phyloP scores from a whole-genome alignment of 2,113 vertebrate genomes.

The Loxodonta africana region DNA sequence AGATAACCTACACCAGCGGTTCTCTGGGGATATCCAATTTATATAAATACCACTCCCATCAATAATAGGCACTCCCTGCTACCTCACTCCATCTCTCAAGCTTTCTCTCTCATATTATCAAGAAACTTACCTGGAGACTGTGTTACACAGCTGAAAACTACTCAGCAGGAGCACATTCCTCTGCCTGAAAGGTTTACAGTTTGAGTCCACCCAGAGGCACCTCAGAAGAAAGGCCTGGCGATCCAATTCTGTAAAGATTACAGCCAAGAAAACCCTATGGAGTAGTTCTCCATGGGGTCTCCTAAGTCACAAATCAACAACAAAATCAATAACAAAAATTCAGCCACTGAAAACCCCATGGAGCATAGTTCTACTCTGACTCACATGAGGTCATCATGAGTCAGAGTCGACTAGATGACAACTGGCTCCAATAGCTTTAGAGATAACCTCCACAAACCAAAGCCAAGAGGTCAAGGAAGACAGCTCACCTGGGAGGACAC shows the following conservation, averaged over 20 bases:
- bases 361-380: not conserved
- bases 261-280: not conserved
- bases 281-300: not conserved
- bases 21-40: not conserved
- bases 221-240: not conserved
- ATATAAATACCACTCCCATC: not conserved
- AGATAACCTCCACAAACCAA: not conserved
- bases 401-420: not conserved
- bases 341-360: not conserved
- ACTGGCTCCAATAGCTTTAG: not conserved
- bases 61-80: not conserved
- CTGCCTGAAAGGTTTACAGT: too few relatives aligned
- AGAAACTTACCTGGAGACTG: not conserved
- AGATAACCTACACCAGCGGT: not conserved
- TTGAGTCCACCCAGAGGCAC: too few relatives aligned
- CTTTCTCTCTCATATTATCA: not conserved
- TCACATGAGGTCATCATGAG: not conserved
- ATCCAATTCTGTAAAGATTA: not conserved
- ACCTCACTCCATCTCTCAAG: not conserved
- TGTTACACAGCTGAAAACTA: not conserved
- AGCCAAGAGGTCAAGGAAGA: not conserved
- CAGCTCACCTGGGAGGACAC: not conserved
- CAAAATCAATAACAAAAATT: too few relatives aligned
- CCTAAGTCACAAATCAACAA: too few relatives aligned
- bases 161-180: not conserved